Conservation (phyloP, 2,888 invertebrate species). For the Heliconius ismenius region DNA sequence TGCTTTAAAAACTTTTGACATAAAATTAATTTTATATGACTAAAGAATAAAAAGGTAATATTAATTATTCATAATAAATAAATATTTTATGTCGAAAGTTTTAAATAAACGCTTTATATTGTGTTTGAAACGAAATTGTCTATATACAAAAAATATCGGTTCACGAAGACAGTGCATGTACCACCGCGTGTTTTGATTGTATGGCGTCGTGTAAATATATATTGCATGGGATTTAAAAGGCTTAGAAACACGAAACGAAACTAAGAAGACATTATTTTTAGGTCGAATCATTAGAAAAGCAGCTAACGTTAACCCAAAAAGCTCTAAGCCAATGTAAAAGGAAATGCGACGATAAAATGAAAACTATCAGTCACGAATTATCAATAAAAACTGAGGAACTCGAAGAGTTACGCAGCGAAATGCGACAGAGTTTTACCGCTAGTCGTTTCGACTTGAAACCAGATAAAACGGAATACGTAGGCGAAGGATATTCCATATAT, state of each 20-base stretch:
- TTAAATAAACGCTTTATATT: constrained; percentile 49
- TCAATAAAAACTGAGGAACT: constrained; percentile 79
- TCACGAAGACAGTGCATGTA: constrained; percentile 65
- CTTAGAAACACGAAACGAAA: constrained; percentile 48
- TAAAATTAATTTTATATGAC: constrained; percentile 20
- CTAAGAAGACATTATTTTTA: constrained; percentile 77
- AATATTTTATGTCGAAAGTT: constrained; percentile 51
- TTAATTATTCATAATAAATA: neutral
- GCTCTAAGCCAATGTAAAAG: constrained; percentile 80
- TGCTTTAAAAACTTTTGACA: constrained; percentile 32
- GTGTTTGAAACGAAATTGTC: constrained; percentile 50
- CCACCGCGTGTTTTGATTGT: constrained; percentile 42
- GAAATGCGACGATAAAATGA: constrained; percentile 80
- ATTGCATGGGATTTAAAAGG: constrained; percentile 57
- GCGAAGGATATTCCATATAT: constrained; percentile 76
- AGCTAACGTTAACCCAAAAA: constrained; percentile 79
- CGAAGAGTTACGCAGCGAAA: constrained; percentile 74
- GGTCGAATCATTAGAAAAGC: constrained; percentile 82
- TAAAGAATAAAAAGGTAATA: neutral
- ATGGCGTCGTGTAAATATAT: constrained; percentile 59
- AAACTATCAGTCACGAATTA: constrained; percentile 82
- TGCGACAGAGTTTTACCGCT: constrained; percentile 72
- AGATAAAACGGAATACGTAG: constrained; percentile 74
- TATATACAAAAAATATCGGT: constrained; percentile 49
- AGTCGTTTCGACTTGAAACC: constrained; percentile 74